These are phyloP conservation scores for Spinibarbus caldwelli DNA, from an alignment of 2,797 vertebrate genomes.

Conservation along the genomic window DNA sequence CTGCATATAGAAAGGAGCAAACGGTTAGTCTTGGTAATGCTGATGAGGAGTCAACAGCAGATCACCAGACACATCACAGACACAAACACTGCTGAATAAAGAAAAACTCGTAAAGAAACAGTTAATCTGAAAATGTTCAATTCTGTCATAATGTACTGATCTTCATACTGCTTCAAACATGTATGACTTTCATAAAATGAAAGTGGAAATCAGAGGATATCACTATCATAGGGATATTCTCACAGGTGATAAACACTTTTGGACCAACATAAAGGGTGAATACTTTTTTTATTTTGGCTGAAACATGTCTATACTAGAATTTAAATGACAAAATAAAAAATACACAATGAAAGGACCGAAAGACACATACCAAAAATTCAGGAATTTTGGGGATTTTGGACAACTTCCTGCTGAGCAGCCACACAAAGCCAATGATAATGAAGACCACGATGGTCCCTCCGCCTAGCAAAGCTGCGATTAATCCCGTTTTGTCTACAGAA, in stretches of 20 bases:
- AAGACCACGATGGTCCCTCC: background rate
- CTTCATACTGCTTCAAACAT: no score
- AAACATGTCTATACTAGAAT: no score
- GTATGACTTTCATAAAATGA: no score
- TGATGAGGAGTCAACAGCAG: no score
- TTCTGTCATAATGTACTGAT: no score
- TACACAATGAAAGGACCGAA: background rate
- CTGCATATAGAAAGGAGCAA: background rate
- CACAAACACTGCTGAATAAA: background rate
- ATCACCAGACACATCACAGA: background rate
- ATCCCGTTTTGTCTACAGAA: background rate
- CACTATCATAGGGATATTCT: no score
- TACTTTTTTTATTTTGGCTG: no score
- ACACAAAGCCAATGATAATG: background rate
- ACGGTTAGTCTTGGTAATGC: no score
- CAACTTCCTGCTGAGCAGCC: background rate
- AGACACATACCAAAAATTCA: conserved; percentile 1
- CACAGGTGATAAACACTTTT: no score
- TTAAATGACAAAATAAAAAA: background rate
- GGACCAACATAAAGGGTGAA: no score
- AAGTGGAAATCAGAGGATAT: no score
- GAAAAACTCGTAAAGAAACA: background rate
- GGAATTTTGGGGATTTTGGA: background rate
- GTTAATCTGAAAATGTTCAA: no score
- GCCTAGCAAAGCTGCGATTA: background rate